Base-by-base conservation (phyloP, 2,888 invertebrate genomes). In the Morpho achilles region DNA sequence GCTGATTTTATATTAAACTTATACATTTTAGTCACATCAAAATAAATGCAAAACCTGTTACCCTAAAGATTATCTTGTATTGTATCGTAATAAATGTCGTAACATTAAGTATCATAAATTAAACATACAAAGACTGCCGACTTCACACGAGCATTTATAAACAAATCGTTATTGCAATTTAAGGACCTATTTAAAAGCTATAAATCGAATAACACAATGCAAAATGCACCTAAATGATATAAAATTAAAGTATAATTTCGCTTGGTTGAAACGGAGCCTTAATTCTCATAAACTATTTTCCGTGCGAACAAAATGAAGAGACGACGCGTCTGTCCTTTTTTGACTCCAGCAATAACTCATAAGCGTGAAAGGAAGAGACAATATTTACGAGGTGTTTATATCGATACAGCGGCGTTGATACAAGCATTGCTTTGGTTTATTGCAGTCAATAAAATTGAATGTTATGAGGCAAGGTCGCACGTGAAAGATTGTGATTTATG, bases 91-190 rank as follows among this genome's bases (percentile, higher is more conserved):
- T 58, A 46, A 60, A 60, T 53, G 48, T 58, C 45, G 39, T 56
- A 65, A 52, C 51, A 56, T 55, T 50, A 50, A 32, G 49, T 60
- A 46, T 56, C 55, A 62, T 59, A 57, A 58, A 59, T 55, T 56
- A 54, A 60, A 59, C 75, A 74, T 75, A 77, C 77, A 83, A 82
- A 80, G 80, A 73, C 73, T 74, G 71, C 80, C 79, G 80, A 66
- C 63, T 61, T 75, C 69, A 77, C 75, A 71, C 70, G 68, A 77
- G 74, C 74, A 76, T 80, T 80, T 83, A 83, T 85, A 87, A 90
- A 90, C 87, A 90, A 88, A 89, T 89, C 81, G 82, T 90, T 91
- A 90, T 89, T 87, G 87, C 89, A 73, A 88, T 91, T 89, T 89
- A 89, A 89, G 84, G 83, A 86, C 81, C 84, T 84, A 88, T 90